Evolutionary conservation across 2,888 invertebrate genomes (phyloP).

Genomic region (Cataglyphis cursor): DNA sequence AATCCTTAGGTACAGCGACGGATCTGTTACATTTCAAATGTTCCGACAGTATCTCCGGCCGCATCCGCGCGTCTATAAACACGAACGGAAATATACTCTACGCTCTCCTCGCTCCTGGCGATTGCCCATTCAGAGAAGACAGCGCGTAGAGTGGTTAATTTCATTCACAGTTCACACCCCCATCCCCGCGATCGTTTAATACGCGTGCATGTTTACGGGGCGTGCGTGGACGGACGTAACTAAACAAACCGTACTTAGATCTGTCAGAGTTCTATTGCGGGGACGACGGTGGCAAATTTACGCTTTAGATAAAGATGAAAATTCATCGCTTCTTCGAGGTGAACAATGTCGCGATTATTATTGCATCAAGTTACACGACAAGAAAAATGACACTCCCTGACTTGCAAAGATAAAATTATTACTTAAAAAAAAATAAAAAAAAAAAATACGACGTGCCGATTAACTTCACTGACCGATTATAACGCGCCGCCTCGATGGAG

Average conservation of each 20-base stretch:
- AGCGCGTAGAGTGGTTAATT: constrained; percentile 80
- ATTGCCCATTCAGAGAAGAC: constrained; percentile 75
- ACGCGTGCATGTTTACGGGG: constrained; percentile 67
- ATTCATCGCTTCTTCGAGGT: background rate
- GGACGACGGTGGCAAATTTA: background rate
- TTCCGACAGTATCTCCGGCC: constrained; percentile 68
- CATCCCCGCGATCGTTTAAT: constrained; percentile 59
- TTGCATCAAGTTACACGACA: background rate
- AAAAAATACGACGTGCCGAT: background rate
- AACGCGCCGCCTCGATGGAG: constrained; percentile 7
- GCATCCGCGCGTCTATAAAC: constrained; percentile 78
- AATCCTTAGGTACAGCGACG: constrained; percentile 36
- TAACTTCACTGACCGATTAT: constrained; percentile 17
- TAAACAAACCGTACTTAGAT: constrained; percentile 70
- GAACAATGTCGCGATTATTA: background rate
- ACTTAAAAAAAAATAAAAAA: background rate
- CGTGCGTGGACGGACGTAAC: constrained; percentile 65
- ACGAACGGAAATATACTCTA: constrained; percentile 81
- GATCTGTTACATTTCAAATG: constrained; percentile 81
- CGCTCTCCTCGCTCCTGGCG: constrained; percentile 60
- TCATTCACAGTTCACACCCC: constrained; percentile 80
- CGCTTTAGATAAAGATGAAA: background rate
- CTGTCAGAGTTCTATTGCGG: constrained; percentile 65
- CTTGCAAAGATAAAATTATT: constrained; percentile 37
- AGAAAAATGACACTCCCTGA: constrained; percentile 1